phyloP scores from a whole-genome alignment of 2,113 vertebrate genomes.

The Myotis davidii region DNA sequence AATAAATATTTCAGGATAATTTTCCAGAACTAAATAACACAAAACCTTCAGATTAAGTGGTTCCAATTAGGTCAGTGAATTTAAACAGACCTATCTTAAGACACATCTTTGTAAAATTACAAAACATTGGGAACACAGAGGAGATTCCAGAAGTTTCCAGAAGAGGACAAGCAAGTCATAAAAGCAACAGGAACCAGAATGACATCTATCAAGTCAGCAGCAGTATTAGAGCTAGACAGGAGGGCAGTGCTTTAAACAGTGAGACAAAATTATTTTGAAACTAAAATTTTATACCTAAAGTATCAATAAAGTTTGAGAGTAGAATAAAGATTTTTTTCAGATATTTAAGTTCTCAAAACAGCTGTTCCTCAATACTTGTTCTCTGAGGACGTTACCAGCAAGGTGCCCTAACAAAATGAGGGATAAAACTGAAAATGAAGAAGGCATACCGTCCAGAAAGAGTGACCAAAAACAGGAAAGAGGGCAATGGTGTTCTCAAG shows the following conservation, averaged over 20 bases:
- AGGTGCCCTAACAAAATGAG: not conserved
- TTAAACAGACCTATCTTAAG: not conserved
- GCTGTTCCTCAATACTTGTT: not conserved
- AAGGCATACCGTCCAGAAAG: not conserved
- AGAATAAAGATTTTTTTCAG: not conserved
- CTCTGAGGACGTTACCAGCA: not conserved
- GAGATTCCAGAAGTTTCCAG: conserved; percentile 27
- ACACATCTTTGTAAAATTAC: not conserved
- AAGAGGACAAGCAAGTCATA: not conserved
- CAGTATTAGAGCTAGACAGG: not conserved
- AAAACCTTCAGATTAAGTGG: not conserved
- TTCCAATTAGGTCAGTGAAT: not conserved
- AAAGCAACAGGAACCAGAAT: not conserved
- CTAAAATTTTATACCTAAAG: not conserved
- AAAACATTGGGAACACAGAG: not conserved
- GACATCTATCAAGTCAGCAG: not conserved
- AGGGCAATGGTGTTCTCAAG: not conserved
- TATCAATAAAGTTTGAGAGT: not conserved
- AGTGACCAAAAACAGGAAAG: not conserved
- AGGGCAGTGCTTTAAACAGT: not conserved
- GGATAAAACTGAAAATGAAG: not conserved
- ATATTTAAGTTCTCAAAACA: not conserved
- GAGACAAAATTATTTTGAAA: conserved; percentile 10
- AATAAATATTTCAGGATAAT: conserved; percentile 16
- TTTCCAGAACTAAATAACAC: not conserved